These are phyloP conservation scores for Teinopalpus imperialis DNA, from an alignment of 2,888 invertebrate species.

Conservation along the genomic window DNA sequence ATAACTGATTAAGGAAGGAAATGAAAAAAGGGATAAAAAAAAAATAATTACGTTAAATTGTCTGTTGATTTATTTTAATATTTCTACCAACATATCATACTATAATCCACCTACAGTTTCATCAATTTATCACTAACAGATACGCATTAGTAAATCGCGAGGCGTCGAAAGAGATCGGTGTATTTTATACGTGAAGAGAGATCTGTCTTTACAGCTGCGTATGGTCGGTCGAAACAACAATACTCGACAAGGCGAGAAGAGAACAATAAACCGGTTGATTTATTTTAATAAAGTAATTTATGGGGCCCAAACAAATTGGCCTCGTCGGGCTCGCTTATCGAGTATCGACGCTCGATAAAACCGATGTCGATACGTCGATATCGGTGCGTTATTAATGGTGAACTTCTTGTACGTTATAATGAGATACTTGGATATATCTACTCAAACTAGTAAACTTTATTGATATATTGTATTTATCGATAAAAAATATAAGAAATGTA, in stretches of 20 bases:
- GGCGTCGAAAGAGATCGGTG: conserved; percentile 19
- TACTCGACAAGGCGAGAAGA: conserved; percentile 68
- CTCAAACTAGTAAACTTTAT: not conserved
- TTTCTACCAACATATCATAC: conserved; percentile 2
- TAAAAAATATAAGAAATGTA: too few relatives aligned
- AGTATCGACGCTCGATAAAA: conserved; percentile 66
- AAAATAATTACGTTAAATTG: conserved; percentile 3
- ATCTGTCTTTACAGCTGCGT: conserved; percentile 30
- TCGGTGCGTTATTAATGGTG: conserved; percentile 62
- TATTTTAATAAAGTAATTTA: conserved; percentile 80
- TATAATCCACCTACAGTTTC: conserved; percentile 2
- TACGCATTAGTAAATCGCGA: conserved; percentile 23
- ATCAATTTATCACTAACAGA: conserved; percentile 18
- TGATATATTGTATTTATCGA: conserved; percentile 8
- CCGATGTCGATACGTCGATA: conserved; percentile 64
- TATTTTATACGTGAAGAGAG: conserved; percentile 26
- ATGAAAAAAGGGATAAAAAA: too few relatives aligned
- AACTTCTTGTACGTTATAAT: conserved; percentile 63
- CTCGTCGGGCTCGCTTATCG: conserved; percentile 67
- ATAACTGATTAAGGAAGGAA: too few relatives aligned
- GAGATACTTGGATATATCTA: conserved; percentile 37
- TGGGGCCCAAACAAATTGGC: conserved; percentile 73
- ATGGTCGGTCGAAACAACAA: conserved; percentile 53
- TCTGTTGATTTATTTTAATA: conserved; percentile 14
- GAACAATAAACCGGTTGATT: conserved; percentile 77